These are phyloP conservation scores for Xenotilapia leptura DNA, from an alignment of 2,113 vertebrate genomes.

Conservation along the genomic window DNA sequence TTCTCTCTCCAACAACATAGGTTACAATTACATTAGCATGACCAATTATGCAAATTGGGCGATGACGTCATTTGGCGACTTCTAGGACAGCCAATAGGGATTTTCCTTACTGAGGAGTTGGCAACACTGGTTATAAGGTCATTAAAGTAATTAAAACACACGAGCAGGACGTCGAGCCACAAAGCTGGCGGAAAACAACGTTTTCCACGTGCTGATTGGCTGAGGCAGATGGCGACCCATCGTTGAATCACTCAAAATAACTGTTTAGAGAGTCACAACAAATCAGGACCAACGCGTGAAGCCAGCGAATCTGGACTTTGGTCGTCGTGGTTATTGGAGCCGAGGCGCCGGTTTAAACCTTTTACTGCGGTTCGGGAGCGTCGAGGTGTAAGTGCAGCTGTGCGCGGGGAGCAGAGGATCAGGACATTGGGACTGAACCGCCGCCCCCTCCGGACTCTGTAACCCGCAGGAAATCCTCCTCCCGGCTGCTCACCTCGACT, in stretches of 20 bases:
- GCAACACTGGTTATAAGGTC: neutral
- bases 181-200: neutral
- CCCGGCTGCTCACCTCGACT: conserved; percentile 48
- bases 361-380: neutral
- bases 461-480: conserved; percentile 36
- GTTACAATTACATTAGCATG: no score
- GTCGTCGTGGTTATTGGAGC: neutral
- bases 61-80: no score
- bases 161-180: neutral
- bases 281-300: neutral
- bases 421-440: conserved; percentile 8
- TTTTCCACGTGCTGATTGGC: neutral
- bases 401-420: neutral
- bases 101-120: no score
- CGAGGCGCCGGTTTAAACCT: neutral
- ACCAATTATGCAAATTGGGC: no score
- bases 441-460: conserved; percentile 31
- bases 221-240: neutral
- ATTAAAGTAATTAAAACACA: neutral
- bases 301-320: neutral
- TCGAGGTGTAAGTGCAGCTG: conserved; percentile 1
- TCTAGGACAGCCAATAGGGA: no score
- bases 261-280: neutral
- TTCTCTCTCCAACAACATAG: rapidly evolving
- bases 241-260: neutral